These are phyloP conservation scores for Synanthedon formicaeformis DNA, from an alignment of 2,888 invertebrate genomes.

Conservation along the genomic window DNA sequence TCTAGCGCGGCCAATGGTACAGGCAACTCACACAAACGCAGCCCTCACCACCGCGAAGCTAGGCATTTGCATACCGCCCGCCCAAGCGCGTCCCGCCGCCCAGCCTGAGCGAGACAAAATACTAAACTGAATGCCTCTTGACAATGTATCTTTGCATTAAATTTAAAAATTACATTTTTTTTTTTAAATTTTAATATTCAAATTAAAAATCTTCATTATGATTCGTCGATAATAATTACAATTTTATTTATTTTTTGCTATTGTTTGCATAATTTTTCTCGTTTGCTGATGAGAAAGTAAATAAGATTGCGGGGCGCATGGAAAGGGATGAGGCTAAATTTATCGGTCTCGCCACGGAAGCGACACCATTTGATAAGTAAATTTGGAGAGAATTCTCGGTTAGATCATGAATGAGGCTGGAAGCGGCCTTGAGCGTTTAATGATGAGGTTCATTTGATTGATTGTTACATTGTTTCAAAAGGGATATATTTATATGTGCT, in stretches of 20 bases:
- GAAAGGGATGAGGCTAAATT: constrained; percentile 67
- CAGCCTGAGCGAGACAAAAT: constrained; percentile 60
- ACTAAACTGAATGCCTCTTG: constrained; percentile 29
- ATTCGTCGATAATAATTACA: not conserved
- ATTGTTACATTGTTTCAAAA: constrained; percentile 17
- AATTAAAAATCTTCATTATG: not conserved
- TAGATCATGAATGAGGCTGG: constrained; percentile 56
- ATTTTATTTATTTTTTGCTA: not conserved
- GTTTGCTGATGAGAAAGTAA: constrained; percentile 14
- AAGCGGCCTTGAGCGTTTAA: constrained; percentile 42
- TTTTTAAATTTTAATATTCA: not conserved
- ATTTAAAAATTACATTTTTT: constrained; percentile 11
- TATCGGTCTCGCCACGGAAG: constrained; percentile 56
- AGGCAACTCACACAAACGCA: constrained; percentile 57
- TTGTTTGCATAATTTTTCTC: not conserved
- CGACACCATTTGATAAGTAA: constrained; percentile 38
- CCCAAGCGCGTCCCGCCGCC: constrained; percentile 68
- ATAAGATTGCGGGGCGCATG: constrained; percentile 32
- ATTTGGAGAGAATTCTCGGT: constrained; percentile 40
- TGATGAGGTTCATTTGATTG: constrained; percentile 38
- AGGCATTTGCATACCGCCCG: constrained; percentile 72
- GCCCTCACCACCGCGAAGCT: constrained; percentile 50
- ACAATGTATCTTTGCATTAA: constrained; percentile 22
- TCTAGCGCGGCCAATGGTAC: constrained; percentile 70
- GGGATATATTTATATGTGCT: no score